Percentiles rank a stretch among this genome's conserved stretches.
Conservation (phyloP, 1,140 invertebrate species). For the Belonocnema kinseyi region DNA sequence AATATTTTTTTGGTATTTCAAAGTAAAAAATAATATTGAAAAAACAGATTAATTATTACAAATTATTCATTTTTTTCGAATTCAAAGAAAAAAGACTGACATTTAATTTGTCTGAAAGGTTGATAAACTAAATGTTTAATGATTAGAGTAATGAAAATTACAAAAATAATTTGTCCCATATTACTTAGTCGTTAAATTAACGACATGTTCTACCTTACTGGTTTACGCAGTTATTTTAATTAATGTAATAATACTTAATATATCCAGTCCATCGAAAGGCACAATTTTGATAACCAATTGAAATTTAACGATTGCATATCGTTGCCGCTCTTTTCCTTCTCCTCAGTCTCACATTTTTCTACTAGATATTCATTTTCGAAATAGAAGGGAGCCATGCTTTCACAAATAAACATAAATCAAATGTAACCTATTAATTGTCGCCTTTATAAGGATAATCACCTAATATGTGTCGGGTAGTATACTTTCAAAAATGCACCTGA, state of each 20-base stretch:
- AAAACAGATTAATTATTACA: too few species aligned
- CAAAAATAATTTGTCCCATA: neutral
- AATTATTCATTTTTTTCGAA: too few species aligned
- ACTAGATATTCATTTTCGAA: constrained; percentile 23
- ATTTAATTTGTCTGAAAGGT: too few species aligned
- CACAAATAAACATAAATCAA: constrained; percentile 16
- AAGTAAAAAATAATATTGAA: too few species aligned
- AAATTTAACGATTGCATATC: constrained; percentile 57
- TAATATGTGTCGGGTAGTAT: constrained; percentile 36
- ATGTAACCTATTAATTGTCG: constrained; percentile 35
- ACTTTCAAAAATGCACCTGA: constrained; percentile 22
- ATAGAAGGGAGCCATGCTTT: constrained; percentile 12
- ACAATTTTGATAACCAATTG: constrained; percentile 72
- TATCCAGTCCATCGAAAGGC: constrained; percentile 70
- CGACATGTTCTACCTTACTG: constrained; percentile 5
- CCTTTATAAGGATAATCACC: constrained; percentile 22
- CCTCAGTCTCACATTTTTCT: constrained; percentile 16
- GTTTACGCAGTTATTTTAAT: constrained; percentile 34
- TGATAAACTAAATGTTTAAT: too few species aligned
- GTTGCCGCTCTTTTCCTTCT: constrained; percentile 35
- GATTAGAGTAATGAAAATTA: too few species aligned
- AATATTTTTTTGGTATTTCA: neutral
- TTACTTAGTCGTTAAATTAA: constrained; percentile 7
- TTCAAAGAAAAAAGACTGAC: too few species aligned
- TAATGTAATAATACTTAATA: constrained; percentile 59